Base-by-base conservation (phyloP, 2,113 vertebrate species). In the Neodontobutis hainanensis region DNA sequence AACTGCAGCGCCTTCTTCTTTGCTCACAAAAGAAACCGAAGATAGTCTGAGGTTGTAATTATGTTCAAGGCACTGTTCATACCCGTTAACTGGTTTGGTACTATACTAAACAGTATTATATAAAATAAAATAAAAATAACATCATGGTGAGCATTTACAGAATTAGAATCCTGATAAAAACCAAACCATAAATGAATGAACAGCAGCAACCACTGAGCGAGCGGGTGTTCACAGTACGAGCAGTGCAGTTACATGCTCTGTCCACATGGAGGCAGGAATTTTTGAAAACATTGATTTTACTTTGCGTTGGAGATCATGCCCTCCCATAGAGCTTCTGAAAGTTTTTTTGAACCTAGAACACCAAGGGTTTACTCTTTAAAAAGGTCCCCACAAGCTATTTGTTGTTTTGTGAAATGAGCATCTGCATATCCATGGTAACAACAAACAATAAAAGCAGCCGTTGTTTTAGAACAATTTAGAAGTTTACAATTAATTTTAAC, bases 51-150 rank as follows among this genome's bases (percentile, higher is more conserved):
- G 52, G 52, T 38, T 9, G 34, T n/a, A 27, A 14, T 55, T 15
- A 55, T 55, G 14, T 40, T 74, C 8, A 75, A 89, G 86, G 85
- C 87, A 89, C 83, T 1, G 55, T 74, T 84, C 49, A 61, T 61
- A 88, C 82, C 83, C 11, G 73, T 69, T 63, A 70, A 38, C 46
- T 70, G 68, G 61, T 48, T 60, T 38, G 56, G 68, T 35, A 79
- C 56, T 70, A 79, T 63, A 67, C 45, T 77, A 80, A 85, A 86
- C 76, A 73, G 78, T 43, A 58, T 49, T 15, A 48, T 57, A 57
- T 73, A 83, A 68, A 38, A 62, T 66, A 73, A 38, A 5, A 36
- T 14, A 36, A 36, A n/a, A 8, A 55, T n/a, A n/a, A n/a, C n/a
- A n/a, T n/a, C 44, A 5, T 38, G 67, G 73, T 66, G 64, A 43